Percentiles rank a stretch among this genome's conserved stretches.
These are phyloP conservation scores for Cyphomyrmex costatus DNA, from an alignment of 1,140 invertebrate genomes.

Conservation along the genomic window DNA sequence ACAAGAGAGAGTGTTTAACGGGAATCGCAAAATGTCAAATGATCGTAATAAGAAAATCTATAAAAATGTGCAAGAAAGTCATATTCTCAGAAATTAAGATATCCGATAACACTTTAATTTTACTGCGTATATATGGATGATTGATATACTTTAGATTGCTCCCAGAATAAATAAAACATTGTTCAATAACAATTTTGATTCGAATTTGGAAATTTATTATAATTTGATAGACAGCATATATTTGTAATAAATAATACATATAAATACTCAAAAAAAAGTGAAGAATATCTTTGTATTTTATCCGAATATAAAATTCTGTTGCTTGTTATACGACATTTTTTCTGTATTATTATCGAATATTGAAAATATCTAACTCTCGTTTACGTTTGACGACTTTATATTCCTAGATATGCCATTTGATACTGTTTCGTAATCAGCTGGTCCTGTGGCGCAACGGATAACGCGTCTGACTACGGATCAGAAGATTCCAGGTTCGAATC, in stretches of 20 bases:
- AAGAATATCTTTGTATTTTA: neutral
- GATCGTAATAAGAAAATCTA: neutral
- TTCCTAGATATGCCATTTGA: neutral
- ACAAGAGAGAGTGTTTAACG: neutral
- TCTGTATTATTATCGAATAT: neutral
- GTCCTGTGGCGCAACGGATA: constrained; percentile 96
- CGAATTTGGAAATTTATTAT: neutral
- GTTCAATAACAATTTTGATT: neutral
- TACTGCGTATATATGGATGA: neutral
- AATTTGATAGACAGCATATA: neutral
- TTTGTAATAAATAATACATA: neutral
- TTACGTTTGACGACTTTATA: neutral
- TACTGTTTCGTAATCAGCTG: constrained; percentile 70
- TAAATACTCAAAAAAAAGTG: neutral
- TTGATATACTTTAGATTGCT: neutral
- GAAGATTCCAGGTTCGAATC: constrained; percentile 97
- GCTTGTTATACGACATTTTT: neutral
- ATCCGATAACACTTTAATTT: constrained; percentile 7
- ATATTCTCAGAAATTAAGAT: constrained; percentile 11
- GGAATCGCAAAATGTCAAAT: neutral
- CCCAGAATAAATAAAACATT: neutral
- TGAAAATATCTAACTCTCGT: neutral
- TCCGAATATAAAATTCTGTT: neutral
- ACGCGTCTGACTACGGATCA: constrained; percentile 96
- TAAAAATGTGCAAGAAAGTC: neutral